phyloP scores from a whole-genome alignment of 1,140 invertebrate genomes.

The Micrasema longulum region DNA sequence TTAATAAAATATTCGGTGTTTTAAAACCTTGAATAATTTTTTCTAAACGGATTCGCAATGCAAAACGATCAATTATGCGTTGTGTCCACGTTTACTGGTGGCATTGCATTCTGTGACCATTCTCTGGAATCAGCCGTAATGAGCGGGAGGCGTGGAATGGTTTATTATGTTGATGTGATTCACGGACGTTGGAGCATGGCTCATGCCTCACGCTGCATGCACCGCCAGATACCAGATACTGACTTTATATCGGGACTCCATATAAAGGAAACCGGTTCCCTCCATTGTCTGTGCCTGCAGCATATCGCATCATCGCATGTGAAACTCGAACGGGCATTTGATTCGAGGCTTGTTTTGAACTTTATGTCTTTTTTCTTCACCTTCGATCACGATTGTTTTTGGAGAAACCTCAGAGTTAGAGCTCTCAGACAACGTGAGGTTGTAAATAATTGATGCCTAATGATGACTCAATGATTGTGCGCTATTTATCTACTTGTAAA shows the following conservation, averaged over 20 bases:
- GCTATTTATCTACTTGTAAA: too few species aligned
- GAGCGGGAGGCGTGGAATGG: slow-evolving; percentile 1
- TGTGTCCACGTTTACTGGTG: slow-evolving; percentile 7
- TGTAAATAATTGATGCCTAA: too few species aligned
- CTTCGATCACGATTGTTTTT: slow-evolving; percentile 6
- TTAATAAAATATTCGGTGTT: too few species aligned
- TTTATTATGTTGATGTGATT: neutral
- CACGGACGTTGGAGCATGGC: too few species aligned
- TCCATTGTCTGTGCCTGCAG: slow-evolving; percentile 19
- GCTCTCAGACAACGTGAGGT: too few species aligned
- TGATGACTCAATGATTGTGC: too few species aligned
- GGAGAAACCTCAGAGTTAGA: neutral
- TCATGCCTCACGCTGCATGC: neutral
- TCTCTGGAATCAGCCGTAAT: slow-evolving; percentile 6
- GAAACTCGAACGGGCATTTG: slow-evolving; percentile 9
- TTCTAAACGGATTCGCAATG: too few species aligned
- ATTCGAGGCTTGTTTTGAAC: slow-evolving; percentile 5
- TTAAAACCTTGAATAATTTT: too few species aligned
- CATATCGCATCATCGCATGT: slow-evolving; percentile 28
- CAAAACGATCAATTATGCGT: slow-evolving; percentile 3
- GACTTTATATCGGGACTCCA: slow-evolving; percentile 7
- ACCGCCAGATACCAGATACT: neutral
- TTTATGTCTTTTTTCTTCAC: slow-evolving; percentile 1
- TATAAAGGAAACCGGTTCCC: slow-evolving; percentile 26
- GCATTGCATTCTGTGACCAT: slow-evolving; percentile 7